phyloP scores from a whole-genome alignment of 2,797 vertebrate genomes.

The Kryptolebias ocellatus region DNA sequence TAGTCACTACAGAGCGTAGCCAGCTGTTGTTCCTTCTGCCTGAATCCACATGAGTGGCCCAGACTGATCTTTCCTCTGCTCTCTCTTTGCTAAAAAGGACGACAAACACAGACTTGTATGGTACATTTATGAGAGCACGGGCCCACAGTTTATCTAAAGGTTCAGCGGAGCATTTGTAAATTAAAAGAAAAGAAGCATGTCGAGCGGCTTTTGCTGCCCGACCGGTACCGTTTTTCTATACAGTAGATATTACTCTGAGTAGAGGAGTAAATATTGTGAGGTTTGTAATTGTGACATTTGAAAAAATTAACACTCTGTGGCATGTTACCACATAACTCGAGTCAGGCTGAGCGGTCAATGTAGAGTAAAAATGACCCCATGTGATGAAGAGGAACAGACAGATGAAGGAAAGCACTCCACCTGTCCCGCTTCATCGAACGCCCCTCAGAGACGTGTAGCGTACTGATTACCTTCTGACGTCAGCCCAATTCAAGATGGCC shows the following conservation, averaged over 20 bases:
- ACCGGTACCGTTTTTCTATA: slow-evolving; percentile 16
- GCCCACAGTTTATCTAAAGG: slow-evolving; percentile 50
- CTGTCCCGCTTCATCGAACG: background rate
- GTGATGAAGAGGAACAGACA: background rate
- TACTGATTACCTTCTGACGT: no score
- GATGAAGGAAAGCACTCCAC: slow-evolving; percentile 8
- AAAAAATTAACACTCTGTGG: slow-evolving; percentile 52
- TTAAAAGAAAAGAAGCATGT: slow-evolving; percentile 29
- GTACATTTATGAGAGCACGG: slow-evolving; percentile 72
- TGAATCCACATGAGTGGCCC: slow-evolving; percentile 71
- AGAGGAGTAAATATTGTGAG: slow-evolving; percentile 13
- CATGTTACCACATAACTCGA: slow-evolving; percentile 30
- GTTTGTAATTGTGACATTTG: slow-evolving; percentile 27
- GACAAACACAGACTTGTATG: slow-evolving; percentile 65
- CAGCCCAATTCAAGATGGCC: no score
- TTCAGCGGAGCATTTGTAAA: slow-evolving; percentile 56
- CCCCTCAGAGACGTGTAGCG: background rate
- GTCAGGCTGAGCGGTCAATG: slow-evolving; percentile 28
- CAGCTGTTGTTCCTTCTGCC: slow-evolving; percentile 72
- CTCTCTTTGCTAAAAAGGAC: slow-evolving; percentile 53
- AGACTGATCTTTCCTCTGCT: slow-evolving; percentile 66
- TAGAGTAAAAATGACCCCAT: background rate
- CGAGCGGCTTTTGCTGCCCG: slow-evolving; percentile 35
- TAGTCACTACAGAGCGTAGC: slow-evolving; percentile 57
- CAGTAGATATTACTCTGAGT: slow-evolving; percentile 21